Evolutionary conservation across 2,797 vertebrate species (phyloP).

Genomic region (Tangara arthus): DNA sequence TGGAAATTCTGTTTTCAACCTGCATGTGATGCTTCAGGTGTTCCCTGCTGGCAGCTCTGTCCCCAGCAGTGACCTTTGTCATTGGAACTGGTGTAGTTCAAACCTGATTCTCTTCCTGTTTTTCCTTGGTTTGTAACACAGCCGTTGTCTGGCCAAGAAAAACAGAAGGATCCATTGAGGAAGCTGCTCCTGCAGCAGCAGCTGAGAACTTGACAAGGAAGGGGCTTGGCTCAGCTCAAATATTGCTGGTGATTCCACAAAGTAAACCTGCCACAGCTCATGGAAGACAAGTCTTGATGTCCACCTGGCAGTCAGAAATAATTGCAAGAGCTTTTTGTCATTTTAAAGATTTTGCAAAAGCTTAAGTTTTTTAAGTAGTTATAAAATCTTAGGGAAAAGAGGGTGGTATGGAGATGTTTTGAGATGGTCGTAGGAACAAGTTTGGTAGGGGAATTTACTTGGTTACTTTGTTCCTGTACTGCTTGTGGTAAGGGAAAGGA

Average conservation of each 20-base stretch:
- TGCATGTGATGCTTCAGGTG: background rate
- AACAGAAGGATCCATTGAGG: background rate
- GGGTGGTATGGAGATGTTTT: background rate
- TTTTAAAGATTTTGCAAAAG: background rate
- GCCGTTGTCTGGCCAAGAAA: background rate
- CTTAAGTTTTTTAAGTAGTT: background rate
- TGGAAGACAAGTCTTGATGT: background rate
- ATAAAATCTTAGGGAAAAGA: background rate
- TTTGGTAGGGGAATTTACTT: background rate
- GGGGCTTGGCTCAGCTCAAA: background rate
- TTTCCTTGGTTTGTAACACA: background rate
- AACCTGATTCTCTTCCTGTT: slow-evolving; percentile 26
- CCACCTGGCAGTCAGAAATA: background rate
- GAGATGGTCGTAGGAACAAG: background rate
- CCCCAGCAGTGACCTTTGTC: background rate
- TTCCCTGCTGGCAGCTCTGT: background rate
- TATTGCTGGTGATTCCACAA: background rate
- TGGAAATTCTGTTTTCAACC: background rate
- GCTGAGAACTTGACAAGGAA: background rate
- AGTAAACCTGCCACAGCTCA: background rate
- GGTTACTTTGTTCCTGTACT: background rate
- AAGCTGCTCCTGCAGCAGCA: background rate
- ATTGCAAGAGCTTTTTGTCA: background rate
- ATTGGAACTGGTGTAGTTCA: background rate
- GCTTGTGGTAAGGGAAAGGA: background rate